Evolutionary conservation across 2,113 vertebrate genomes (phyloP).

Genomic region (Spilogale gracilis): DNA sequence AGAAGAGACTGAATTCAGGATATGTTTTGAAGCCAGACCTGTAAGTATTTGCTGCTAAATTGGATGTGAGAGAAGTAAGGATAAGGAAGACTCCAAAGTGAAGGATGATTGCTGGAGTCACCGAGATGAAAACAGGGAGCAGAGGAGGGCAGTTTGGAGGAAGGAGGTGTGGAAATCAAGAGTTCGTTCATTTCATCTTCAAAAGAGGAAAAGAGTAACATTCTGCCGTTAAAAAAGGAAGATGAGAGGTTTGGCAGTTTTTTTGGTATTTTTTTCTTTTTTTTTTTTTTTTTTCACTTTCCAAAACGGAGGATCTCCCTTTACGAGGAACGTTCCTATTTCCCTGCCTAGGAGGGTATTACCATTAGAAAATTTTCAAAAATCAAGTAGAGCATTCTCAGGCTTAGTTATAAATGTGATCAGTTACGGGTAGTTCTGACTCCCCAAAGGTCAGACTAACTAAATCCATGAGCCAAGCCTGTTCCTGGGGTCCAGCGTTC

Average conservation of each 20-base stretch:
- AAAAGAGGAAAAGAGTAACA: slow-evolving; percentile 11
- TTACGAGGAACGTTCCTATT: neutral
- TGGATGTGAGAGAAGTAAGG: neutral
- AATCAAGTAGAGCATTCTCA: neutral
- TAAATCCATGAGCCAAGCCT: neutral
- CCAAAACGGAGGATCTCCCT: neutral
- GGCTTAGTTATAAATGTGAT: neutral
- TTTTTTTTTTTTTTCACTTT: neutral
- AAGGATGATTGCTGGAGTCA: neutral
- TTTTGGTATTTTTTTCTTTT: neutral
- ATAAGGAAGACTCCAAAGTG: neutral
- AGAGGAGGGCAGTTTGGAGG: neutral
- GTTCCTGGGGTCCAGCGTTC: neutral
- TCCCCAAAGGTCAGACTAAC: neutral
- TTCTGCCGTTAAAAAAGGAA: neutral
- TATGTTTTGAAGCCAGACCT: neutral
- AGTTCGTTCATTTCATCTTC: neutral
- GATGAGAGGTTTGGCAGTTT: neutral
- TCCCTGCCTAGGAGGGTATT: neutral
- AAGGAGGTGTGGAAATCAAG: neutral
- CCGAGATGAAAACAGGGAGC: neutral
- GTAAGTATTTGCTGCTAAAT: neutral
- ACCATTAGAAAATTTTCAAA: neutral
- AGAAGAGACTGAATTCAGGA: neutral
- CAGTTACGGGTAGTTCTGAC: neutral